Percentiles rank a stretch among this genome's conserved stretches.
phyloP scores from a whole-genome alignment of 2,113 vertebrate species.

The Chloebia gouldiae region DNA sequence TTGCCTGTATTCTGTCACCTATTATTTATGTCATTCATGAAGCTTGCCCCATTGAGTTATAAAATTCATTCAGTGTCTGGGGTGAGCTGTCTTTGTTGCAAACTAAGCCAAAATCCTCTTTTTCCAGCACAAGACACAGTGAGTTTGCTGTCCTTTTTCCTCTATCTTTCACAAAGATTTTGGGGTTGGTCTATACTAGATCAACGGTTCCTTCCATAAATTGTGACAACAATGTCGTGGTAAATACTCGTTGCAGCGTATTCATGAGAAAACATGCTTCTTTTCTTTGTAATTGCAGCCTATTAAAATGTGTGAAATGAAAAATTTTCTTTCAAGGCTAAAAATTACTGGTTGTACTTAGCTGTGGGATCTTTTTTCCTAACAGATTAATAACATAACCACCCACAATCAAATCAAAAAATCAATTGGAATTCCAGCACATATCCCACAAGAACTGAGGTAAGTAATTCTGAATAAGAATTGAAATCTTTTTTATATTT shows the following conservation, averaged over 20 bases:
- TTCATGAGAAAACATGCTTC: neutral
- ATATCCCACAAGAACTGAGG: neutral
- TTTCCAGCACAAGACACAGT: neutral
- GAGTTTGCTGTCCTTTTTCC: neutral
- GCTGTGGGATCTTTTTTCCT: neutral
- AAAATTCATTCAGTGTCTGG: neutral
- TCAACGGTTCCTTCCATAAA: neutral
- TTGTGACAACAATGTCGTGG: neutral
- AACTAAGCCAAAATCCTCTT: neutral
- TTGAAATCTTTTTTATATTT: neutral
- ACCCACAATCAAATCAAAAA: neutral
- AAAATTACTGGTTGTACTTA: neutral
- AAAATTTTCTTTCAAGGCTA: neutral
- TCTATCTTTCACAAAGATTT: neutral
- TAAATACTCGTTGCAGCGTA: neutral
- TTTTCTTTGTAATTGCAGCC: neutral
- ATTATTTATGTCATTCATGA: neutral
- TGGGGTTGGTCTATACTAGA: neutral
- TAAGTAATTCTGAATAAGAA: neutral
- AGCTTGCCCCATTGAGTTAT: neutral
- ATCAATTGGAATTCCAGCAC: neutral
- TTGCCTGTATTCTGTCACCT: neutral
- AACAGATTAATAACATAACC: constrained; percentile 41
- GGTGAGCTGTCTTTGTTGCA: neutral
- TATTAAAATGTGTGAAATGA: neutral